Conservation (phyloP, 2,797 vertebrate species). For the Acomys russatus region DNA sequence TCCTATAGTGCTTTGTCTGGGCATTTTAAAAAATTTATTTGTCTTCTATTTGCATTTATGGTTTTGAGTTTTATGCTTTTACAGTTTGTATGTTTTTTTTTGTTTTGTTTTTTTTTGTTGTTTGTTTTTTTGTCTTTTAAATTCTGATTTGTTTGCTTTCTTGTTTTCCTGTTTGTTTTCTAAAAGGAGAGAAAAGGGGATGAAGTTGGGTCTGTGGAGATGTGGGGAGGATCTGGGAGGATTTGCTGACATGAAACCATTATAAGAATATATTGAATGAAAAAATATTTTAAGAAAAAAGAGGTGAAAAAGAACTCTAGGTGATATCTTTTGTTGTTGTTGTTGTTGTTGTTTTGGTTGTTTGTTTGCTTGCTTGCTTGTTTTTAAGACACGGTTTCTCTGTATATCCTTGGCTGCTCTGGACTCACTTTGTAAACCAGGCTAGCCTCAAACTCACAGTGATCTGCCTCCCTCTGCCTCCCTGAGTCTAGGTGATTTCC, state of each 20-base stretch:
- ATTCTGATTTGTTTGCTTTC: not conserved
- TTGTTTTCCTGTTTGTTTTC: not conserved
- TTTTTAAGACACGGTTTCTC: too few relatives aligned
- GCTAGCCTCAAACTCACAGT: too few relatives aligned
- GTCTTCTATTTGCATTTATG: not conserved
- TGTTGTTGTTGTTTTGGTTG: too few relatives aligned
- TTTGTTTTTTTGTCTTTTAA: not conserved
- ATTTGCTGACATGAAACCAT: not conserved
- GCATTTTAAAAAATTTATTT: too few relatives aligned
- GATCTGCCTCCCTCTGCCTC: too few relatives aligned
- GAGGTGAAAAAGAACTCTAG: not conserved
- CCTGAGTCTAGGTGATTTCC: not conserved
- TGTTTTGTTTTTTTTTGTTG: not conserved
- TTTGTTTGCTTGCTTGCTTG: too few relatives aligned
- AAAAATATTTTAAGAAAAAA: not conserved
- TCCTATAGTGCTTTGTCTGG: not conserved
- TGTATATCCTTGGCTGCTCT: too few relatives aligned
- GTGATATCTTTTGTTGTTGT: not conserved
- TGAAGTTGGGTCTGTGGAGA: too few relatives aligned
- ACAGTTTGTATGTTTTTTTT: not conserved
- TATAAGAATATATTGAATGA: not conserved
- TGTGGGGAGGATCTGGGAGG: not conserved
- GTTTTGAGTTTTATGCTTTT: not conserved
- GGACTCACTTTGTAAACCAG: too few relatives aligned
- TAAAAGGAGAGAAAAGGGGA: too few relatives aligned